phyloP scores from a whole-genome alignment of 2,797 vertebrate species.

The Toxotes lorentzi region DNA sequence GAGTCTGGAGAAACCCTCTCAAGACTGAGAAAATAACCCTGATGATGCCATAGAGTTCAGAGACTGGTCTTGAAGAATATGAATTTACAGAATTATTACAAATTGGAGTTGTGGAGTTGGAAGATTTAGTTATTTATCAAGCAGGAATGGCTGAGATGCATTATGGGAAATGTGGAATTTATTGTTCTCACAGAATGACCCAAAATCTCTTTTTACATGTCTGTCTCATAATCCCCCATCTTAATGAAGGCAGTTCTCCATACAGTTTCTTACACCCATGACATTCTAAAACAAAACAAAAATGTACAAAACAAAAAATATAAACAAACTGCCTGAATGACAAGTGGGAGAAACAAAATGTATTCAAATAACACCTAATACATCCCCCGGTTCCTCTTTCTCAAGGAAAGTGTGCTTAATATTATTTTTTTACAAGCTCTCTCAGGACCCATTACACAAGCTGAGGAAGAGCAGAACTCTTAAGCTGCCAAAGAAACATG shows the following conservation, averaged over 20 bases:
- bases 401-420: neutral
- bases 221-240: too few relatives aligned
- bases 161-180: too few relatives aligned
- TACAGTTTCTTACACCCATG: neutral
- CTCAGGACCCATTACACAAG: constrained; percentile 2
- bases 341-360: neutral
- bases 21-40: too few relatives aligned
- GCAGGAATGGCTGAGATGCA: too few relatives aligned
- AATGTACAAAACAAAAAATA: neutral
- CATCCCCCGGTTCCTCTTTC: neutral
- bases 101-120: too few relatives aligned
- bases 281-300: neutral
- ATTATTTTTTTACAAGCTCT: neutral
- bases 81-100: too few relatives aligned
- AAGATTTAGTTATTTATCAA: too few relatives aligned
- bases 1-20: too few relatives aligned
- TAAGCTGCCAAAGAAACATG: neutral
- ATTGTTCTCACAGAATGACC: too few relatives aligned
- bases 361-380: neutral
- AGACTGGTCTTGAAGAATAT: too few relatives aligned
- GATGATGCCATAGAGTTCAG: too few relatives aligned
- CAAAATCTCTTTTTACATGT: too few relatives aligned
- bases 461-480: neutral
- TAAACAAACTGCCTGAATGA: neutral
- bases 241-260: neutral